phyloP scores from a whole-genome alignment of 2,888 invertebrate genomes.

The Eupithecia inturbata region DNA sequence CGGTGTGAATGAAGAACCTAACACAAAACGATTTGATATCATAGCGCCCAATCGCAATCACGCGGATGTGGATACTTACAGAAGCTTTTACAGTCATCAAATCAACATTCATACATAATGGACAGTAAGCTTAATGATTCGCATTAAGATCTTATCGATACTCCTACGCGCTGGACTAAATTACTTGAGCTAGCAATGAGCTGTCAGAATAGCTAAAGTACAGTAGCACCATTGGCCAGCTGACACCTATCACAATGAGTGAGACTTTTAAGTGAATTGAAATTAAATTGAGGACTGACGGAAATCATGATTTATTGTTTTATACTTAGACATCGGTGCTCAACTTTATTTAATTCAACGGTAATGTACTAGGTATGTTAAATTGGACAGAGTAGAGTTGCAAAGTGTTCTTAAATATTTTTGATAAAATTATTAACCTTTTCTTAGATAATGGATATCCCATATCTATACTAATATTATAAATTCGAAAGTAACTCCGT shows the following conservation, averaged over 20 bases:
- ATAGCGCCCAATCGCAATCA: conserved; percentile 48
- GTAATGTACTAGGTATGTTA: background rate
- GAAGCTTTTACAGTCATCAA: conserved; percentile 60
- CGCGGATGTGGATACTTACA: conserved; percentile 53
- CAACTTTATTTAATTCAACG: background rate
- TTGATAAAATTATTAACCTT: background rate
- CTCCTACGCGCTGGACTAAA: conserved; percentile 62
- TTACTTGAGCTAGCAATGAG: conserved; percentile 45
- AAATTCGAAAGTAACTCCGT: too few species aligned
- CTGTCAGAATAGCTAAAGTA: conserved; percentile 45
- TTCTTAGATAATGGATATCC: background rate
- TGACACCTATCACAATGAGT: conserved; percentile 54
- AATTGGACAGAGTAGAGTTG: background rate
- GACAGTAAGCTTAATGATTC: conserved; percentile 64
- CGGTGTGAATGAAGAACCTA: conserved; percentile 61
- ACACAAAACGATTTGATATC: conserved; percentile 53
- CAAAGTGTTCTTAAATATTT: background rate
- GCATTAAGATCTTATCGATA: conserved; percentile 67
- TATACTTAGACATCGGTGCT: background rate
- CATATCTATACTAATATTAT: too few species aligned
- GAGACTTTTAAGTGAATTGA: conserved; percentile 22
- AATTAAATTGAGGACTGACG: background rate
- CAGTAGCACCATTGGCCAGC: conserved; percentile 61
- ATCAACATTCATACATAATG: conserved; percentile 61
- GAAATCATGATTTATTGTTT: background rate